Percentiles rank a stretch among this genome's conserved stretches.
These are phyloP conservation scores for Drosophila acutilabella DNA, from an alignment of 2,888 invertebrate genomes.

Conservation along the genomic window DNA sequence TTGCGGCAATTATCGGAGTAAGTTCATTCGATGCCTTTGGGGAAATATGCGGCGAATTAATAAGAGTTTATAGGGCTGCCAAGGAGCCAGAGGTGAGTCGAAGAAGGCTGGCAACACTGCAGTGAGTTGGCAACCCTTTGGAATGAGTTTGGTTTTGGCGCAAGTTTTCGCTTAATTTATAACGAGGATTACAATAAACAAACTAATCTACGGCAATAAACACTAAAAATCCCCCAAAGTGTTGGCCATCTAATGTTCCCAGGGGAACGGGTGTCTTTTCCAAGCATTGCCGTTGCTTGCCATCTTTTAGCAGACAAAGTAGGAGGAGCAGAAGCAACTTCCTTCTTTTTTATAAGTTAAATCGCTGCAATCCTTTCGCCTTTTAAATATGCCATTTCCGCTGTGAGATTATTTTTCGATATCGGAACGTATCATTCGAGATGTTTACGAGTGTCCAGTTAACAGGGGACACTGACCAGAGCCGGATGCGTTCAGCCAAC, in stretches of 20 bases:
- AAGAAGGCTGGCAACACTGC: constrained; percentile 6
- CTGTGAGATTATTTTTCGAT: constrained; percentile 81
- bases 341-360: constrained; percentile 74
- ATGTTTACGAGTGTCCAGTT: constrained; percentile 76
- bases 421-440: constrained; percentile 69
- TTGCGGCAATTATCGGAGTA: constrained; percentile 76
- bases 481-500: constrained; percentile 46
- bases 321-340: not conserved
- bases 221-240: constrained; percentile 81
- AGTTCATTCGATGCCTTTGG: constrained; percentile 71
- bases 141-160: constrained; percentile 63
- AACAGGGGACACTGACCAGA: constrained; percentile 21
- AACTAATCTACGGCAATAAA: constrained; percentile 84
- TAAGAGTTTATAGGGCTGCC: constrained; percentile 49
- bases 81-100: constrained; percentile 18
- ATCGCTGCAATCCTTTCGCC: constrained; percentile 76
- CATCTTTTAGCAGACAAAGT: not conserved
- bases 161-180: constrained; percentile 82
- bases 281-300: constrained; percentile 7
- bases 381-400: constrained; percentile 81
- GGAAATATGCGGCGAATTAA: constrained; percentile 71
- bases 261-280: constrained; percentile 1
- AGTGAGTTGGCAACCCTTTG: constrained; percentile 49
- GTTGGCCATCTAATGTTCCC: constrained; percentile 47
- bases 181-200: constrained; percentile 84